Base-by-base conservation (phyloP, 30 jellyfish, hydroid and myxozoan genomes). In the Aurelia sp. region DNA sequence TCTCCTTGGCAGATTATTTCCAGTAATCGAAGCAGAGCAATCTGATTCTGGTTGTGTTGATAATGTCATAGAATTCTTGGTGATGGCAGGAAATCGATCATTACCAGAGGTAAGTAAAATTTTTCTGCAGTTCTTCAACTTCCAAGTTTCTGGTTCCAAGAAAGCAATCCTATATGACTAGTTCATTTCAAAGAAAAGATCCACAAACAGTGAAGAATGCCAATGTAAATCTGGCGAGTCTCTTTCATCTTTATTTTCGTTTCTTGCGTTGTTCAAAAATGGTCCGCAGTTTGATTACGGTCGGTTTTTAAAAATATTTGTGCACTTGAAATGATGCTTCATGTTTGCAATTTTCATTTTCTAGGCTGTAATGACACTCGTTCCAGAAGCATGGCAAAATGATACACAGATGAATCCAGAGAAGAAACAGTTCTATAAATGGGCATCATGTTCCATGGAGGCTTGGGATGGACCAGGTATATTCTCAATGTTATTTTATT, bases 381-480 rank as follows among this genome's bases (percentile, higher is more conserved):
- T 88, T 15, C 96, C 96, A 75, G 96, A 88, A 52, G 96, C 96
- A 40, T 88, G 96, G 96, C 92, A 88, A 65, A 88, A 88, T 72
- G 96, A 88, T 70, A 22, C 18, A 0, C 79, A 50, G 3, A 88
- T 88, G 96, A 61, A 41, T 6, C 62, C 80, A 16, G 81, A 79
- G 9, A 79, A 71, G 86, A 72, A 74, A 37, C 55, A 53, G 15
- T 88, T 78, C 63, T 88, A 88, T 73, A 73, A 88, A 79, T 88
- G 92, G 91, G 88, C 84, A 16, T 79, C 96, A 16, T 78, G 96
- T 71, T 61, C 92, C 12, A 88, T 88, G 96, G 96, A 88, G 31
- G 92, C 96, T 7, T 88, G 96, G 96, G 96, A 88, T 68, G 96
- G 96, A 59, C 96, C 96, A 78, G 96, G 92, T 88, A 55, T 35